Conservation (phyloP, 2,113 vertebrate species). For the Sigmodon hispidus region DNA sequence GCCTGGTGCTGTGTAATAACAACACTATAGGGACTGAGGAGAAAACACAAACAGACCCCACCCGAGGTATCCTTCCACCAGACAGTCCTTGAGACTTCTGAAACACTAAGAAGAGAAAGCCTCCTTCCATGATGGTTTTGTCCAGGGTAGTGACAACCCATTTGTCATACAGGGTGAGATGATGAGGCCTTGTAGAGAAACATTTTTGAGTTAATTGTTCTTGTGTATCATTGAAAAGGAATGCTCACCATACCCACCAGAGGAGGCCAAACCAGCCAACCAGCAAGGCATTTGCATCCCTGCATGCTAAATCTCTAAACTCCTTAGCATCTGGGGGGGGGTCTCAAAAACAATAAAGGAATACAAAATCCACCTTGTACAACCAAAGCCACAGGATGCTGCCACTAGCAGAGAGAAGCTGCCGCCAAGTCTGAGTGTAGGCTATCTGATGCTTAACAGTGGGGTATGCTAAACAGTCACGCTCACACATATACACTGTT, state of each 20-base stretch:
- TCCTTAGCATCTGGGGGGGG: neutral
- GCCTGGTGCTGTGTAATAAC: neutral
- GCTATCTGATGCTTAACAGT: neutral
- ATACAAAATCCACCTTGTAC: neutral
- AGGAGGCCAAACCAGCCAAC: neutral
- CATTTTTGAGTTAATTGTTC: neutral
- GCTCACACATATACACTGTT: neutral
- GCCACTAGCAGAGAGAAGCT: too few species aligned
- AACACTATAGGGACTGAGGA: neutral
- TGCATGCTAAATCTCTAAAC: neutral
- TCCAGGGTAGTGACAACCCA: neutral
- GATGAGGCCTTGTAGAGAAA: neutral
- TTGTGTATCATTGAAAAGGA: neutral
- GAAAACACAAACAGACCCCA: too few species aligned
- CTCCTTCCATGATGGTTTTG: neutral
- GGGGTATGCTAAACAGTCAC: neutral
- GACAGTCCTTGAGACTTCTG: neutral
- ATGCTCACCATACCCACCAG: neutral
- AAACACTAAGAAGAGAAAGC: neutral
- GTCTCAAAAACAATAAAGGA: neutral
- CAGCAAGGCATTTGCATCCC: neutral
- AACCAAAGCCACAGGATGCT: too few species aligned
- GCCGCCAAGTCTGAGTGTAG: rapidly evolving
- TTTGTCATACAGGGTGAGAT: neutral
- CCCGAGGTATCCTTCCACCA: neutral